phyloP scores from a whole-genome alignment of 2,888 invertebrate genomes.

The Agrypnus murinus region DNA sequence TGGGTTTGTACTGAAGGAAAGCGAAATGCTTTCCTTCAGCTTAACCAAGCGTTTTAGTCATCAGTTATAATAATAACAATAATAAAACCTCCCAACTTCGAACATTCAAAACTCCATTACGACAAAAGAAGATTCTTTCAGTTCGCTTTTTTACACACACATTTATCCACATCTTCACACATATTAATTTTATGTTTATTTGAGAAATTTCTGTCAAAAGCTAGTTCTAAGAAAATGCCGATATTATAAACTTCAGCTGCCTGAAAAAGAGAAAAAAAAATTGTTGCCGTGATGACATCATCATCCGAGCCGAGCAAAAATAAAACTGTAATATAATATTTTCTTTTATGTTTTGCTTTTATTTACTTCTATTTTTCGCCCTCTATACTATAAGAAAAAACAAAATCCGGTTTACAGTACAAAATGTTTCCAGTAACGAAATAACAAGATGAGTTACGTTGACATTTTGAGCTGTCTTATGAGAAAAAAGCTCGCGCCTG shows the following conservation, averaged over 20 bases:
- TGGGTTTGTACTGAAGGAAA: neutral
- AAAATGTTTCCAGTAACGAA: conserved; percentile 19
- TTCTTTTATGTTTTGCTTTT: conserved; percentile 13
- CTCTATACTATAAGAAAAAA: conserved; percentile 18
- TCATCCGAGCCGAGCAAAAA: conserved; percentile 4
- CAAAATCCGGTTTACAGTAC: conserved; percentile 13
- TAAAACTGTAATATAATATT: conserved; percentile 28
- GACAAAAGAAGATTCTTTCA: neutral
- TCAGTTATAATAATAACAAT: conserved; percentile 14
- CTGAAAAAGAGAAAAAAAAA: too few relatives aligned
- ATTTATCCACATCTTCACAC: conserved; percentile 15
- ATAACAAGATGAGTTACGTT: conserved; percentile 26
- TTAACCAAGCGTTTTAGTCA: conserved; percentile 8
- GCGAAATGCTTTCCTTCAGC: too few relatives aligned
- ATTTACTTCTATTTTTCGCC: conserved; percentile 1
- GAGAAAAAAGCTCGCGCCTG: conserved; percentile 15
- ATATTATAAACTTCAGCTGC: conserved; percentile 17
- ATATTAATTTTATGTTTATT: conserved; percentile 23
- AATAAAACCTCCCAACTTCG: conserved; percentile 7
- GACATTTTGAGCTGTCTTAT: conserved; percentile 23
- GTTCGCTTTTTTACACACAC: neutral
- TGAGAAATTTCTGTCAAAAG: conserved; percentile 22
- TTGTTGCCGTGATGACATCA: conserved; percentile 19
- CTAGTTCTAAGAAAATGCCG: conserved; percentile 4
- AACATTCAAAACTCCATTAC: conserved; percentile 15